Evolutionary conservation across 2,797 vertebrate genomes (phyloP).

Genomic region (Artibeus jamaicensis): DNA sequence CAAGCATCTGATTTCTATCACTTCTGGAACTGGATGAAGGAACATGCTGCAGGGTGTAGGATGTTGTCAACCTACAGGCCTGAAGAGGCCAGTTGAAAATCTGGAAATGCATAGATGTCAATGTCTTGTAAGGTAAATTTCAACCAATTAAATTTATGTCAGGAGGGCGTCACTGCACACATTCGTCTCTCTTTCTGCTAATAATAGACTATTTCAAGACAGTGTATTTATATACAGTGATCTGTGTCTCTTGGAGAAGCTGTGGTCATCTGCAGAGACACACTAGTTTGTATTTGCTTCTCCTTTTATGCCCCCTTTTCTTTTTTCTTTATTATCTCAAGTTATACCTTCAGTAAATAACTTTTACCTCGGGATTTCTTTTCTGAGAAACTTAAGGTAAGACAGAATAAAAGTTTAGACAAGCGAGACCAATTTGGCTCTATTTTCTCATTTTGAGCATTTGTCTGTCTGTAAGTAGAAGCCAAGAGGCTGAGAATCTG

Average conservation of each 20-base stretch:
- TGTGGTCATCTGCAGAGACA: not conserved
- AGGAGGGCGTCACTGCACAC: not conserved
- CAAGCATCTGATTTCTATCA: not conserved
- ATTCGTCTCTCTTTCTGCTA: not conserved
- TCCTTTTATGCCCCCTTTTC: not conserved
- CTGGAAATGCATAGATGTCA: not conserved
- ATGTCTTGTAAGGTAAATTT: not conserved
- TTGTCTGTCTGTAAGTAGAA: not conserved
- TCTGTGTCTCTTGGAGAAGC: not conserved
- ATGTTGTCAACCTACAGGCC: not conserved
- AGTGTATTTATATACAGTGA: not conserved
- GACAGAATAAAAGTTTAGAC: not conserved
- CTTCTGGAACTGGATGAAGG: not conserved
- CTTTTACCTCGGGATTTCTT: not conserved
- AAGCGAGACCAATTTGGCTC: not conserved
- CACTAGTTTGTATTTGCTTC: not conserved
- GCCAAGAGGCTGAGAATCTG: not conserved
- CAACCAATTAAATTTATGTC: not conserved
- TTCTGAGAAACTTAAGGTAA: not conserved
- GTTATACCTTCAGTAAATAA: not conserved
- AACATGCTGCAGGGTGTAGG: not conserved
- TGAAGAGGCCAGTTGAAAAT: not conserved
- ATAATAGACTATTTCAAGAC: not conserved
- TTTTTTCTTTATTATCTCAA: not conserved
- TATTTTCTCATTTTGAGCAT: not conserved